Conservation (phyloP, 2,888 invertebrate species). For the Trachelus stipa region DNA sequence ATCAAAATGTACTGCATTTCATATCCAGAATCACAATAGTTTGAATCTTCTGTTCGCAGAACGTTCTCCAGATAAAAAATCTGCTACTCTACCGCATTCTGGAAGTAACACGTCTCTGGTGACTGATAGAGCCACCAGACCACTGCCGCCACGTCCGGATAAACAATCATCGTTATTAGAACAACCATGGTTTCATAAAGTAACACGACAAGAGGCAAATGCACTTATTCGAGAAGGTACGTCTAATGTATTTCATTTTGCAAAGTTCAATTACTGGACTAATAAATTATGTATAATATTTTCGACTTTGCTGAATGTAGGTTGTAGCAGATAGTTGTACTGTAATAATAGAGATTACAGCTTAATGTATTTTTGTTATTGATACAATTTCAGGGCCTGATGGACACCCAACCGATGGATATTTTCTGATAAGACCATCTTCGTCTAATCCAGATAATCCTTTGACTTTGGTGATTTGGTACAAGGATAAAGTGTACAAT, state of each 20-base stretch:
- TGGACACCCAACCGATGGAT: slow-evolving; percentile 56
- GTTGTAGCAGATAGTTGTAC: not conserved
- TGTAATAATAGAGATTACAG: not conserved
- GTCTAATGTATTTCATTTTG: slow-evolving; percentile 23
- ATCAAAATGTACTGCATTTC: not conserved
- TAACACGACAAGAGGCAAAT: slow-evolving; percentile 57
- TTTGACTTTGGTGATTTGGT: slow-evolving; percentile 63
- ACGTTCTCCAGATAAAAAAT: slow-evolving; percentile 59
- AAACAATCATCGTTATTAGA: slow-evolving; percentile 51
- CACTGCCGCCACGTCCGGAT: slow-evolving; percentile 55
- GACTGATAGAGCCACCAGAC: slow-evolving; percentile 54
- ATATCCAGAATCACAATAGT: not conserved
- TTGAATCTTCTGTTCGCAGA: slow-evolving; percentile 37
- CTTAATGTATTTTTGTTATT: not conserved
- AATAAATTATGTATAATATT: not conserved
- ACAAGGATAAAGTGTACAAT: slow-evolving; percentile 62
- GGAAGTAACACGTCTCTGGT: slow-evolving; percentile 50
- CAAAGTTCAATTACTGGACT: not conserved
- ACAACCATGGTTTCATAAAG: slow-evolving; percentile 60
- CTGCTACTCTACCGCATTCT: slow-evolving; percentile 53
- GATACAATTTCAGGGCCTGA: slow-evolving; percentile 34
- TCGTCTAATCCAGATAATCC: slow-evolving; percentile 61
- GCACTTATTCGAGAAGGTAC: slow-evolving; percentile 57
- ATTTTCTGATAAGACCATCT: slow-evolving; percentile 63
- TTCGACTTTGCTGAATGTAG: not conserved